Conservation (phyloP, 2,888 invertebrate genomes). For the Zhuqinia jingwanae region DNA sequence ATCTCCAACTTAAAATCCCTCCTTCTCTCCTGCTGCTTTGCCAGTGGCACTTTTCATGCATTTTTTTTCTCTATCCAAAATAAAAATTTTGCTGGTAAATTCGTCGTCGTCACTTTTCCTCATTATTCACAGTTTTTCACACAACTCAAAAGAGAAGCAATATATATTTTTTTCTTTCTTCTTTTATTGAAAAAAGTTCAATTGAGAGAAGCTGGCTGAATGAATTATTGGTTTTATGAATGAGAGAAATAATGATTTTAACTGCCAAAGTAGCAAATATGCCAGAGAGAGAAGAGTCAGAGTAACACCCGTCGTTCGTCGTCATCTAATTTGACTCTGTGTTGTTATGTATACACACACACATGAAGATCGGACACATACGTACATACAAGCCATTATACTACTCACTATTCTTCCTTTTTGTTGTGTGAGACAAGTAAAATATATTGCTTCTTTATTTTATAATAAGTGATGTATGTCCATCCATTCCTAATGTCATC, state of each 20-base stretch:
- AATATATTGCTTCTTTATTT: conserved; percentile 73
- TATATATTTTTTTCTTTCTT: conserved; percentile 33
- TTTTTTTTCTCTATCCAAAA: background rate
- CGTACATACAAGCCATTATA: conserved; percentile 19
- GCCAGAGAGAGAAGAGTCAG: background rate
- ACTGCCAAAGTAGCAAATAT: conserved; percentile 46
- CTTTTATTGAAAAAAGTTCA: conserved; percentile 43
- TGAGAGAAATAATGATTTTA: conserved; percentile 38
- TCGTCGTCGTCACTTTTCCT: conserved; percentile 67
- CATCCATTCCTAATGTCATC: conserved; percentile 71
- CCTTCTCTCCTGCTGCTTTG: conserved; percentile 22
- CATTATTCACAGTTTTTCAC: conserved; percentile 59
- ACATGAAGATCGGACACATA: conserved; percentile 39
- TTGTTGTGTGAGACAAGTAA: conserved; percentile 57
- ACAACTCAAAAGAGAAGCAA: background rate
- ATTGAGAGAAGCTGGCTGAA: conserved; percentile 35
- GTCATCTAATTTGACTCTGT: conserved; percentile 70
- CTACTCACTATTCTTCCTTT: conserved; percentile 11
- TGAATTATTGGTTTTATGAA: conserved; percentile 46
- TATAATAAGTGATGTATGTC: conserved; percentile 70
- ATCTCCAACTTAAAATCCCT: conserved; percentile 54
- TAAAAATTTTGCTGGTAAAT: conserved; percentile 52
- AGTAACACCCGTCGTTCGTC: conserved; percentile 47
- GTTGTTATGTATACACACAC: conserved; percentile 11
- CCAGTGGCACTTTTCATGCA: conserved; percentile 27